Base-by-base conservation (phyloP, 2,113 vertebrate genomes). In the Litocranius walleri region DNA sequence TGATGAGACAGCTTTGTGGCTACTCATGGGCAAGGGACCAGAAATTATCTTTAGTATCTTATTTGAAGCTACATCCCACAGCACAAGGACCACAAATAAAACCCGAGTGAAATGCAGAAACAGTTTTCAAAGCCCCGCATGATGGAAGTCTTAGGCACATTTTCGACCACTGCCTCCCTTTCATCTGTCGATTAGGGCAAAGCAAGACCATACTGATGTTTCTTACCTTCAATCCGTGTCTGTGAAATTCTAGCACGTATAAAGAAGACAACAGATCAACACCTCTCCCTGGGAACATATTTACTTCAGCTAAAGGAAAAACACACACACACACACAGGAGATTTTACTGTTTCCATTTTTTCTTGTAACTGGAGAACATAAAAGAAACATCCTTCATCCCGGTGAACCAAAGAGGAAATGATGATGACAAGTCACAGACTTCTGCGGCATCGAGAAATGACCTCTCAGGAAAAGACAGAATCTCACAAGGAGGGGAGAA, bases 331-430 rank as follows among this genome's bases (percentile, higher is more conserved):
- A 12, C 23, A 59, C 36, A 50, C 48, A 27, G 82, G n/a, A 5
- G 40, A 86, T 90, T 98, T 97, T 90, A 94, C 57, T 67, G 27
- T 96, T 97, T 96, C 85, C 33, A 95, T 90, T 59, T 85, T 95
- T 97, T 95, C 94, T 96, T 83, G 40, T 97, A 93, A 96, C 96
- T 36, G 36, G 59, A 94, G 91, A 90, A 88, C 74, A 96, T 97
- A 59, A 96, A 98, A 94, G 96, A 98, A 98, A 90, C 40, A 17
- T 57, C 87, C 17, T 61, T 45, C 6, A 59, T 71, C 13, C 23
- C 30, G 40, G 36, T 92, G 90, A 87, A 81, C 71, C 86, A 96
- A 95, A 96, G 57, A 97, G 92, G 97, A 98, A 98, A 84, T 81
- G 56, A 85, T 78, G 74, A 81, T 97, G 88, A 95, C 95, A 95